Percentiles rank a stretch among this genome's conserved stretches.
Conservation (phyloP, 1,140 invertebrate genomes). For the Centruroides sculpturatus region DNA sequence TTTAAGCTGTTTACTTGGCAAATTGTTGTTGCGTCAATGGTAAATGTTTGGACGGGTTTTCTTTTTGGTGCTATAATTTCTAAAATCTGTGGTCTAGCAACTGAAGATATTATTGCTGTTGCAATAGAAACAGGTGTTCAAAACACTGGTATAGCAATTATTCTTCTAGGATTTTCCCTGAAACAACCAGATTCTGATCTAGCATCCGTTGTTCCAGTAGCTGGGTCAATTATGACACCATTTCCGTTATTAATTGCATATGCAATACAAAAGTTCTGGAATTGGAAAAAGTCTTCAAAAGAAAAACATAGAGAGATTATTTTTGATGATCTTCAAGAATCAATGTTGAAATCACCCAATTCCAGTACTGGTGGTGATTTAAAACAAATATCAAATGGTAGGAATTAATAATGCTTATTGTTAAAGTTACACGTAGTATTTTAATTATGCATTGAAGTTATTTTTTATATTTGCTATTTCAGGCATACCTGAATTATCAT, state of each 20-base stretch:
- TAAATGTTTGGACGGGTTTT: constrained; percentile 78
- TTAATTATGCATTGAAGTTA: too few species aligned
- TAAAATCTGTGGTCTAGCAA: constrained; percentile 42
- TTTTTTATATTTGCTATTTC: too few species aligned
- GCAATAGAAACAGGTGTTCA: constrained; percentile 89
- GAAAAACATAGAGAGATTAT: too few species aligned
- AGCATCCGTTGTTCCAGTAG: constrained; percentile 49
- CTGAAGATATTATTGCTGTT: constrained; percentile 60
- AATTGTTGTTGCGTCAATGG: constrained; percentile 65
- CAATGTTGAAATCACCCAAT: too few species aligned
- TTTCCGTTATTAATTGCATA: constrained; percentile 44
- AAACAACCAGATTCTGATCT: constrained; percentile 32
- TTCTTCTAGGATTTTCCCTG: constrained; percentile 46
- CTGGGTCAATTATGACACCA: constrained; percentile 85
- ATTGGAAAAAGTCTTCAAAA: neutral
- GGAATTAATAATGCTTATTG: too few species aligned
- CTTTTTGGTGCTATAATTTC: constrained; percentile 49
- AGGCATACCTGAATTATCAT: too few species aligned
- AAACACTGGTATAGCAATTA: constrained; percentile 84
- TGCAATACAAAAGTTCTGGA: constrained; percentile 3
- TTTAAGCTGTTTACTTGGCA: constrained; percentile 71
- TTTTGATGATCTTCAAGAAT: too few species aligned
- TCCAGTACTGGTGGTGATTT: too few species aligned
- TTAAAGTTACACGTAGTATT: too few species aligned
- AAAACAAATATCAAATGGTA: too few species aligned